Evolutionary conservation across 2,888 invertebrate species (phyloP).

Genomic region (Spatulosminthurus flaviceps): DNA sequence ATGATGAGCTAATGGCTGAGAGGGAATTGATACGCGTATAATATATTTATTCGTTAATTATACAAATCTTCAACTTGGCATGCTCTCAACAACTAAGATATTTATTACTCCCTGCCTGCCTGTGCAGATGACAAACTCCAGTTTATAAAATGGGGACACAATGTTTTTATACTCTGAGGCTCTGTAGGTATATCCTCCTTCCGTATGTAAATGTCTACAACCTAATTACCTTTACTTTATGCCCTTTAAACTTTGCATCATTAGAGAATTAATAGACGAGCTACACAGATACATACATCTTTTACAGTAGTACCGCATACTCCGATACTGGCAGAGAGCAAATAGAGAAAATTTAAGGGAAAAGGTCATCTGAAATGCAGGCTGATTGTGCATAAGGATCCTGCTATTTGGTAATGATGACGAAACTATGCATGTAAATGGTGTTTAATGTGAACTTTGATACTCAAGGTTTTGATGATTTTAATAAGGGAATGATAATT

Average conservation of each 20-base stretch:
- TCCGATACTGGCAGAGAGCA: no score
- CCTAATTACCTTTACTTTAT: no score
- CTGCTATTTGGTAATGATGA: constrained; percentile 31
- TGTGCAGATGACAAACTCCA: constrained; percentile 42
- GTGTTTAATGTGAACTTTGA: constrained; percentile 40
- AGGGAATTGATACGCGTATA: constrained; percentile 41
- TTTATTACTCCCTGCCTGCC: constrained; percentile 42
- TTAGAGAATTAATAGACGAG: no score
- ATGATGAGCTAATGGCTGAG: constrained; percentile 37
- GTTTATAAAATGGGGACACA: constrained; percentile 47
- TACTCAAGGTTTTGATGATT: constrained; percentile 43
- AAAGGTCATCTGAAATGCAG: no score
- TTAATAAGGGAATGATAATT: constrained; percentile 46
- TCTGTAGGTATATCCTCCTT: no score
- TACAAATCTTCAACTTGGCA: constrained; percentile 49
- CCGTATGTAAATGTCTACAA: no score
- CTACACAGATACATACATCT: no score
- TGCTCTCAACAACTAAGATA: constrained; percentile 47
- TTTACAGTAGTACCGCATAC: no score
- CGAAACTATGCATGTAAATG: constrained; percentile 44
- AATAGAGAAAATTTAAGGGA: no score
- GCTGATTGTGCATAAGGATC: not conserved
- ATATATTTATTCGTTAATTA: constrained; percentile 50
- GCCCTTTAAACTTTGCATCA: no score
- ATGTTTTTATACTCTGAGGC: constrained; percentile 17